Evolutionary conservation across 2,113 vertebrate species (phyloP).

Genomic region (Coregonus clupeaformis): DNA sequence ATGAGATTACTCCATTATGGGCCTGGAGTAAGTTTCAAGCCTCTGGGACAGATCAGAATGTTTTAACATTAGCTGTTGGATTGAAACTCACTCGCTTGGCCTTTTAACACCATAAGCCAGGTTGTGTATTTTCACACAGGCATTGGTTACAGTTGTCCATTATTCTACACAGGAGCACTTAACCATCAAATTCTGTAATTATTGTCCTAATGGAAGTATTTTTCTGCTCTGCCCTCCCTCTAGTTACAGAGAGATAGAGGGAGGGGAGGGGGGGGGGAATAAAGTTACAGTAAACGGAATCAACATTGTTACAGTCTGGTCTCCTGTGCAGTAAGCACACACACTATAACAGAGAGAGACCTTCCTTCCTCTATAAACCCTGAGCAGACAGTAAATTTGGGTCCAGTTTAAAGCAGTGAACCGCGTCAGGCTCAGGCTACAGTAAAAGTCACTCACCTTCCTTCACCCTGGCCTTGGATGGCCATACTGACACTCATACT

Average conservation of each 20-base stretch:
- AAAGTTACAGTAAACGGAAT: not conserved
- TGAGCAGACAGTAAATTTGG: slow-evolving; percentile 11
- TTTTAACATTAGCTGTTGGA: not conserved
- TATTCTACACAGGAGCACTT: slow-evolving; percentile 16
- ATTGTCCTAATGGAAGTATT: slow-evolving; percentile 18
- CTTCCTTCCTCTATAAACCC: slow-evolving; percentile 1
- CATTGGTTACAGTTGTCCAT: not conserved
- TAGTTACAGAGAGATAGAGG: too few species aligned
- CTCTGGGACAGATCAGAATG: slow-evolving; percentile 16
- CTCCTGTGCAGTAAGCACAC: not conserved
- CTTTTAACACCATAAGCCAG: not conserved
- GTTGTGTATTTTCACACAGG: not conserved
- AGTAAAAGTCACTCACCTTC: not conserved
- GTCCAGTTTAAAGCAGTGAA: not conserved
- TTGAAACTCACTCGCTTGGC: not conserved
- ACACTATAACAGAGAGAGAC: not conserved
- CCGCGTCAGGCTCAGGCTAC: not conserved
- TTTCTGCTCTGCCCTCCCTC: not conserved
- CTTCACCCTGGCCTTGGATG: too few species aligned
- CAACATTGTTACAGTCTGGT: not conserved
- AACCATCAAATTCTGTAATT: slow-evolving; percentile 10
- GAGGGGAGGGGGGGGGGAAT: not conserved
- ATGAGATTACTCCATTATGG: slow-evolving; percentile 47
- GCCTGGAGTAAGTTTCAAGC: slow-evolving; percentile 32
- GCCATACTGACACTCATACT: too few species aligned